Evolutionary conservation across 1,140 invertebrate species (phyloP), one percentile per base, ranked within the genome.

Genomic region (Brachionus rotundiformis): DNA sequence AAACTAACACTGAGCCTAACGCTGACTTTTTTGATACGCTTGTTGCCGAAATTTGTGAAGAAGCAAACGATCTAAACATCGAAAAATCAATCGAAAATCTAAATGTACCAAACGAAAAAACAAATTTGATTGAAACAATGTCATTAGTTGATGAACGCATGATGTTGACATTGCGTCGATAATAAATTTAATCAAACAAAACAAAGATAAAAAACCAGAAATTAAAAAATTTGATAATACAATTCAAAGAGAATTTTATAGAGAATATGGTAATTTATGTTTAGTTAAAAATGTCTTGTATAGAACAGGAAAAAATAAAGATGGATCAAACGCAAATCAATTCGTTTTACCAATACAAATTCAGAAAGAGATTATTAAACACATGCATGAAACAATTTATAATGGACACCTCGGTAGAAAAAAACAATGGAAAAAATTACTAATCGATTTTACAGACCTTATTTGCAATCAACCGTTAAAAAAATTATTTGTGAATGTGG

Each of bases 21-120:
- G 5, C 82, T 85, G 16, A 83, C 85, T 39, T 4, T 49, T 49
- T 49, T 49, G 47, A 49, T 11, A 49, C 47, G 19, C 39, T 41
- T 41, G 39, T 41, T 41, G 39, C 39, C 39, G 39, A 41, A 41
- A 41, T 41, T 41, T 41, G 39, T 41, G 39, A 41, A 41, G 39
- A 41, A 41, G 13, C 6, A 41, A 41, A 13, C 13, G 39, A 41
- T 19, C 3, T n/a, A 49, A 49, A 49, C 11, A 11, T n/a, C 11
- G 13, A 13, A 49, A 49, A 49, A n/a, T 13, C 11, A 49, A 49
- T n/a, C 13, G 47, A 49, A 49, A 49, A 5, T 49, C 13, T 41
- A 41, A 41, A 41, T 13, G 39, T 7, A 41, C 6, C 13, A 41
- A 49, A 49, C 47, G 47, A 49, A 11, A 49, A 5, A 5, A 49